These are phyloP conservation scores for Scolopax rusticola DNA, from an alignment of 2,797 vertebrate genomes.

Conservation along the genomic window DNA sequence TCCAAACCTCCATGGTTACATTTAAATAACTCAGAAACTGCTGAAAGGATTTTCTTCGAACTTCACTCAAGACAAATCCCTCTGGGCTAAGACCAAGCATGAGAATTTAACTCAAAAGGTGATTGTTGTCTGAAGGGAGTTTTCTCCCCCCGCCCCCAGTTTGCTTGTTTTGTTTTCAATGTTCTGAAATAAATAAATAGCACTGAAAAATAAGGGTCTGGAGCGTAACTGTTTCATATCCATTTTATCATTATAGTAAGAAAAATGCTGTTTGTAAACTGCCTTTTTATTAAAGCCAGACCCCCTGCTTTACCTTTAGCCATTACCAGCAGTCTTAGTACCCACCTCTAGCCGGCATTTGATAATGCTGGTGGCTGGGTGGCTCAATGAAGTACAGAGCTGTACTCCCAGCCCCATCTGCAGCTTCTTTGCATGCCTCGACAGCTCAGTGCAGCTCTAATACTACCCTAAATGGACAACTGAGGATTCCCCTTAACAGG, in stretches of 20 bases:
- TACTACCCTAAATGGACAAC: slow-evolving; percentile 51
- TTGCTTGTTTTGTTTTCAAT: slow-evolving; percentile 4
- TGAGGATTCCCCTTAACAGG: slow-evolving; percentile 18
- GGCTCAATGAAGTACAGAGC: not conserved
- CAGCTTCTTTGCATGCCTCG: slow-evolving; percentile 43
- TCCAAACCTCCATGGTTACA: slow-evolving; percentile 69
- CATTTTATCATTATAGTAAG: slow-evolving; percentile 32
- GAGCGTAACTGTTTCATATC: slow-evolving; percentile 22
- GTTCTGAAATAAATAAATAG: slow-evolving; percentile 18
- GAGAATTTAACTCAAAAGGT: slow-evolving; percentile 66
- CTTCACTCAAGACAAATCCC: slow-evolving; percentile 64
- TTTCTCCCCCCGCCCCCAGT: not conserved
- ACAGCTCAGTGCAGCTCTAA: slow-evolving; percentile 18
- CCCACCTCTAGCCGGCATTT: not conserved
- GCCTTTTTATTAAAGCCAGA: slow-evolving; percentile 39
- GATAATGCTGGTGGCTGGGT: not conserved
- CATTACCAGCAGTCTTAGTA: not conserved
- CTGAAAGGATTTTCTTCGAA: slow-evolving; percentile 67
- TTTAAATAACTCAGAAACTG: slow-evolving; percentile 70
- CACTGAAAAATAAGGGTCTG: not conserved
- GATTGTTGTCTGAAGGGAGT: slow-evolving; percentile 58
- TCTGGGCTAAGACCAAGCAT: slow-evolving; percentile 63
- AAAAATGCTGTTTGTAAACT: slow-evolving; percentile 31
- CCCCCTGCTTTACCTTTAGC: slow-evolving; percentile 13
- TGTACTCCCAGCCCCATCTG: slow-evolving; percentile 11